Evolutionary conservation across 2,888 invertebrate species (phyloP), one percentile per base, ranked within the genome.

Genomic region (Nomada fucata): DNA sequence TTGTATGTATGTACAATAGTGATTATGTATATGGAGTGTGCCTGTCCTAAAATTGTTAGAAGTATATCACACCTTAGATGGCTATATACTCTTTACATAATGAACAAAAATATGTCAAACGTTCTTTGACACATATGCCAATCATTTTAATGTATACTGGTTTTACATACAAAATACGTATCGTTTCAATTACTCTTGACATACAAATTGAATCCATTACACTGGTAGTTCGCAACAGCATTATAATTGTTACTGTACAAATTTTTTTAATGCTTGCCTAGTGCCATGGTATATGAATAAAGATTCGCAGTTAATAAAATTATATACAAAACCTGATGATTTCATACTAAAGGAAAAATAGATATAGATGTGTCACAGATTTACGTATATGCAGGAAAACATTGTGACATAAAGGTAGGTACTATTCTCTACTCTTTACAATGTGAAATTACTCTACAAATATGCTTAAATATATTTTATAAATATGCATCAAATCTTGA

Each of bases 1-100:
- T 47, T 47, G 47, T 11, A 47, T 47, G 65, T 88, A 89, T 88
- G 65, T 89, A 88, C 86, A 88, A 78, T 70, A 83, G 80, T 71
- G 79, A 82, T 84, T 79, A 86, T 85, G 83, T 85, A 78, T 86
- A 83, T 73, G 84, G 73, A 76, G 79, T 78, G 82, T 84, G 47
- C 52, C 57, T 60, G 65, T 76, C 65, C 68, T 72, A 79, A 74
- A 76, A 70, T 68, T 76, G 71, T 72, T 77, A 20, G 61, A 79
- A 76, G 76, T 82, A 76, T 72, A 79, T 77, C 76, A 76, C 81
- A 64, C 73, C 76, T 68, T 71, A 68, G 50, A 65, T 50, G 50
- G 65, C 73, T 82, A 78, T 61, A 68, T 61, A 74, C 47, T 72
- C 50, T 76, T 76, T 68, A 65, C 75, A 72, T 15, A 50, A 67